Evolutionary conservation across 2,113 vertebrate genomes (phyloP), one percentile per base, ranked within the genome.

Genomic region (Garra rufa): DNA sequence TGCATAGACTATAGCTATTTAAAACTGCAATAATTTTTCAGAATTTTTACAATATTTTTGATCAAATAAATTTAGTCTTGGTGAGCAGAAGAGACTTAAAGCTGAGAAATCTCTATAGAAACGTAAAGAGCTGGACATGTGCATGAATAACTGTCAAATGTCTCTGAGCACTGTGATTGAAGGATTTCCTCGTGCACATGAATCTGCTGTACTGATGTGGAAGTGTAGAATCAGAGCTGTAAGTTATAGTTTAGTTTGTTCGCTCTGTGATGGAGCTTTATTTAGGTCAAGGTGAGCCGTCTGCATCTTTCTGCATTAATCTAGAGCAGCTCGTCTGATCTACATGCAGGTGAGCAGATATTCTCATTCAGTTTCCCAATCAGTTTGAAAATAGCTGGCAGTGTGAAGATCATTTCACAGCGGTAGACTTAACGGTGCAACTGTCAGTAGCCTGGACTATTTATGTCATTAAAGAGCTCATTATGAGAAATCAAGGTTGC

Each of bases 271-370:
- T 28, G 30, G 67, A 43, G 41, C 59, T 57, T 77, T 86, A 70
- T 82, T 63, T 71, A 61, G 85, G 80, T 86, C 85, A 86, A 86
- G 85, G 80, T 59, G 10, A 26, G 6, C 26, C 34, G 55, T 61
- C 17, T 61, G 41, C 4, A n/a, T 61, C 9, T 19, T 24, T 34
- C 7, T 82, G 65, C 46, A 57, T 73, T 85, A 52, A 85, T 85
- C 78, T 65, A 19, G 17, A 81, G 3, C 14, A 71, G 38, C 46
- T 24, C 11, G 69, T 55, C 17, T 19, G 19, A 61, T 28, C n/a
- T 50, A 24, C 61, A 82, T 61, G 69, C 61, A 26, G 59, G 15
- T 11, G 11, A 43, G n/a, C 69, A 50, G 17, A 52, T 38, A 50
- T 74, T 15, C 17, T 38, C 50, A 19, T 34, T 38, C 13, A 9